Evolutionary conservation across 2,797 vertebrate species (phyloP).

Genomic region (Lates japonicus): DNA sequence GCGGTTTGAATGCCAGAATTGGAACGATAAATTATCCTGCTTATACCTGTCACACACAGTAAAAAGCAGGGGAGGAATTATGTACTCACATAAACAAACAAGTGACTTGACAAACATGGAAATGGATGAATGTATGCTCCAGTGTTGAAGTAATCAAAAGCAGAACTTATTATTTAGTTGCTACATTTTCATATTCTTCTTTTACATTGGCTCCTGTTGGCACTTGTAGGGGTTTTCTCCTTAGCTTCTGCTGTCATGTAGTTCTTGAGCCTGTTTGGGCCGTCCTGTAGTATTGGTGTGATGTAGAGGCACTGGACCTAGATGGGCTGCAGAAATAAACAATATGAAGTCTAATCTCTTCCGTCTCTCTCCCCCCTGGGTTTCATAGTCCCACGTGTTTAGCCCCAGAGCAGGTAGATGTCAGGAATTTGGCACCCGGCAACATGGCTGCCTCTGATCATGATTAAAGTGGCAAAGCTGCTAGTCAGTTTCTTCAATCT

Average conservation of each 20-base stretch:
- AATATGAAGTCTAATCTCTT: slow-evolving; percentile 25
- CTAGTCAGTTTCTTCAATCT: slow-evolving; percentile 18
- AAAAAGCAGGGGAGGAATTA: slow-evolving; percentile 36
- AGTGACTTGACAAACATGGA: slow-evolving; percentile 42
- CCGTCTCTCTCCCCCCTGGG: slow-evolving; percentile 13
- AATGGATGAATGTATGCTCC: slow-evolving; percentile 26
- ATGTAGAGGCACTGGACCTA: slow-evolving; percentile 15
- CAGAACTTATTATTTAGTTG: slow-evolving; percentile 6
- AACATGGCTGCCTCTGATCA: slow-evolving; percentile 18
- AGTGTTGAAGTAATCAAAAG: slow-evolving; percentile 18
- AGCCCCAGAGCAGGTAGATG: slow-evolving; percentile 42
- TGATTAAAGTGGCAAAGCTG: slow-evolving; percentile 27
- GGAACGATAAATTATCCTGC: slow-evolving; percentile 47
- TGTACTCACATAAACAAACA: slow-evolving; percentile 44
- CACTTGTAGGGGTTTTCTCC: not conserved
- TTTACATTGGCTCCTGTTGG: not conserved
- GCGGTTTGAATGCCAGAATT: slow-evolving; percentile 49
- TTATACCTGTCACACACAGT: slow-evolving; percentile 42
- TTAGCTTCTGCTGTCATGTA: slow-evolving; percentile 8
- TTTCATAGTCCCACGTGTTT: slow-evolving; percentile 30
- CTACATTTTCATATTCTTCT: slow-evolving; percentile 19
- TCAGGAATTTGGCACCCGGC: slow-evolving; percentile 39
- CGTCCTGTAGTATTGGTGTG: slow-evolving; percentile 6
- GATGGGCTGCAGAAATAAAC: slow-evolving; percentile 32
- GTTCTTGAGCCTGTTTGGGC: not conserved